Evolutionary conservation across 2,797 vertebrate species (phyloP).

Genomic region (Jordanella pulchra): DNA sequence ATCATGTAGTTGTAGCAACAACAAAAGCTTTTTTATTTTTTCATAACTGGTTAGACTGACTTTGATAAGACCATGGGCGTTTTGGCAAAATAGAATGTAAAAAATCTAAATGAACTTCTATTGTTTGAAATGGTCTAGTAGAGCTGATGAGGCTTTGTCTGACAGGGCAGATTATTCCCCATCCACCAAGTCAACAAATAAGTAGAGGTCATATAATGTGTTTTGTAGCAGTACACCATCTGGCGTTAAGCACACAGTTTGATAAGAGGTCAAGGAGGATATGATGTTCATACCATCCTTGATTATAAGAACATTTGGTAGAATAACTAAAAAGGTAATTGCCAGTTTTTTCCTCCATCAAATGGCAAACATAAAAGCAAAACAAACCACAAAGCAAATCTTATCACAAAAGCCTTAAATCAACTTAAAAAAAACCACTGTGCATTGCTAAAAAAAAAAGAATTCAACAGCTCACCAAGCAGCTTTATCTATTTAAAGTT

Average conservation of each 20-base stretch:
- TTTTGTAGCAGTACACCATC: background rate
- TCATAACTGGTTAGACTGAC: background rate
- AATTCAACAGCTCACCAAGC: background rate
- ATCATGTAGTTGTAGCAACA: background rate
- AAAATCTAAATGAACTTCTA: background rate
- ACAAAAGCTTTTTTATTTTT: background rate
- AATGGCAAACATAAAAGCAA: background rate
- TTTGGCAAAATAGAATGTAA: background rate
- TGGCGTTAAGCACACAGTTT: background rate
- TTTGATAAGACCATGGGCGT: background rate
- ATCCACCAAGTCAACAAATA: no score
- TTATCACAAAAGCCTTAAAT: background rate
- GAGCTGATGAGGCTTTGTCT: background rate
- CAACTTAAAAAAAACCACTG: no score
- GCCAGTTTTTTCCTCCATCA: background rate
- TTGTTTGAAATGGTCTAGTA: background rate
- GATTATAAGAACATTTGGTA: background rate
- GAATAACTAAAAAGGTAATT: background rate
- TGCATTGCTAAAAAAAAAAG: background rate
- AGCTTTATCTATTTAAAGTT: no score
- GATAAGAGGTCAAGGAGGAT: background rate
- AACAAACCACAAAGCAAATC: background rate
- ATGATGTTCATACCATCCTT: background rate
- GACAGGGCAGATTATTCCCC: background rate
- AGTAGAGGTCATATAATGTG: background rate